Evolutionary conservation across 2,797 vertebrate genomes (phyloP).

Genomic region (Rhabdophis nuchalis): DNA sequence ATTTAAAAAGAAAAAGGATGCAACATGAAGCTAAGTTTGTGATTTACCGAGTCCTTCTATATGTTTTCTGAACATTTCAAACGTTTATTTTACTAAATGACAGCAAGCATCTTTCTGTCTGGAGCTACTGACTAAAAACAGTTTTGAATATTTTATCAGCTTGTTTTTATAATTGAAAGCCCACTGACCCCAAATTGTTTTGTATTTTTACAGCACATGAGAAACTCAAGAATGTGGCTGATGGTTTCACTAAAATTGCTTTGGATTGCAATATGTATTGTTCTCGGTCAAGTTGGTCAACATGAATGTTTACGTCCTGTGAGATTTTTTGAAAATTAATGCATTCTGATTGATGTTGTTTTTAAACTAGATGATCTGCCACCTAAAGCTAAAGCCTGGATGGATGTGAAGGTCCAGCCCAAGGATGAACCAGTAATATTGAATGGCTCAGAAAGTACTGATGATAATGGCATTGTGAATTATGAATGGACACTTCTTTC

Average conservation of each 20-base stretch:
- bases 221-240: not conserved
- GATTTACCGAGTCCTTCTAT: not conserved
- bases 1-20: not conserved
- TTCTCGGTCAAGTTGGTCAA: not conserved
- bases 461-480: conserved; percentile 68
- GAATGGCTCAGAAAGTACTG: conserved; percentile 76
- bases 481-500: conserved; percentile 78
- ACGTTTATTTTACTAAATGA: not conserved
- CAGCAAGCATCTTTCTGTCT: not conserved
- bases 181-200: not conserved
- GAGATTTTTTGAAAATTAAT: not conserved
- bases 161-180: not conserved
- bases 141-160: not conserved
- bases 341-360: not conserved
- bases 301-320: not conserved
- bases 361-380: conserved; percentile 65
- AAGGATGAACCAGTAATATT: conserved; percentile 78
- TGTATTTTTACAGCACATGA: not conserved
- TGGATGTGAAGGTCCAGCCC: conserved; percentile 82
- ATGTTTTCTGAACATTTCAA: not conserved
- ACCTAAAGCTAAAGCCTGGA: conserved; percentile 75
- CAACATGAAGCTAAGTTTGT: not conserved
- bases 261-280: not conserved
- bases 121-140: not conserved
- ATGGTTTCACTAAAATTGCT: not conserved